Conservation (phyloP, 2,797 vertebrate species). For the Muscicapa striata region DNA sequence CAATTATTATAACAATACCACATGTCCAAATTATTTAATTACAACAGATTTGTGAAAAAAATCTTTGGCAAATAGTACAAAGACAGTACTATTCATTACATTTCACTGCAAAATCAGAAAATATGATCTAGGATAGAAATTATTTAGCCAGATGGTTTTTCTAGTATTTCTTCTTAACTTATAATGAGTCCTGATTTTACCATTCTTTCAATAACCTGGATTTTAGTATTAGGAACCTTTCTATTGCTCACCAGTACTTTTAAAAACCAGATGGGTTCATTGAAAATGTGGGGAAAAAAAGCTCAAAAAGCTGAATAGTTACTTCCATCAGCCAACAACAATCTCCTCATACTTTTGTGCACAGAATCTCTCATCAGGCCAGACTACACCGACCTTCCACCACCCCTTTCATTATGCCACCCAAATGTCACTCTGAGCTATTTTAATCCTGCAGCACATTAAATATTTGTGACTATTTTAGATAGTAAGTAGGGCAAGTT, state of each 20-base stretch:
- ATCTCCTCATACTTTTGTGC: not conserved
- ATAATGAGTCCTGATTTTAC: not conserved
- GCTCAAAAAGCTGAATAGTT: not conserved
- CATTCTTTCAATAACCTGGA: conserved; percentile 33
- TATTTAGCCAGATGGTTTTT: not conserved
- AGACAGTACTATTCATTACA: not conserved
- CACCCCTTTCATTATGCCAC: not conserved
- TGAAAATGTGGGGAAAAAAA: not conserved
- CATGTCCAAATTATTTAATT: not conserved
- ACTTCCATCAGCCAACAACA: not conserved
- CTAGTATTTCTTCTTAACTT: not conserved
- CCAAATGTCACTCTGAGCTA: not conserved
- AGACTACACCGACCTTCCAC: not conserved
- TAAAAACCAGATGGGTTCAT: not conserved
- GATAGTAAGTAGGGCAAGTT: conserved; percentile 31
- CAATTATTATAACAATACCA: not conserved
- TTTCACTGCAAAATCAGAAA: conserved; percentile 17
- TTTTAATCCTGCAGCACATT: not conserved
- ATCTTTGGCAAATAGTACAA: not conserved
- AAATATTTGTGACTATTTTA: conserved; percentile 47
- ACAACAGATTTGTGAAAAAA: not conserved
- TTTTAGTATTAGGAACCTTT: not conserved
- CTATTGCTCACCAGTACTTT: not conserved
- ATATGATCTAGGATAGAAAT: not conserved
- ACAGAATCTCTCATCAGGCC: not conserved